Evolutionary conservation across 2,797 vertebrate genomes (phyloP).

Genomic region (Cichlasoma orientale): DNA sequence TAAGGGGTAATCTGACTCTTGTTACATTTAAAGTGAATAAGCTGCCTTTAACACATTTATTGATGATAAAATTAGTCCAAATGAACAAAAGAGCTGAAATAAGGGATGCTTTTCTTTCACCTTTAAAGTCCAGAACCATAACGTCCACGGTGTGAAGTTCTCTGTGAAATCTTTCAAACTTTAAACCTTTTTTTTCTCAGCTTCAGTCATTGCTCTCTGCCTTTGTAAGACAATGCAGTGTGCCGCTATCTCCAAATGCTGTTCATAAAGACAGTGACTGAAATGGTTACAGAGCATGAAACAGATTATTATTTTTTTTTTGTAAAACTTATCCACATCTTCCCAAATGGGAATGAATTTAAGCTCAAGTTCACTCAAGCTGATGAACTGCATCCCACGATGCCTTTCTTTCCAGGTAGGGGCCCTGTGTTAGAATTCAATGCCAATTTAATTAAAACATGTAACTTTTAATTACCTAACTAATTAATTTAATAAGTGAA

Average conservation of each 20-base stretch:
- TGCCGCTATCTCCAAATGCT: slow-evolving; percentile 46
- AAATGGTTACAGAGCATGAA: slow-evolving; percentile 61
- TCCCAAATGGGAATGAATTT: slow-evolving; percentile 68
- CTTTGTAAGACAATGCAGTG: slow-evolving; percentile 19
- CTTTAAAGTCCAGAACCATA: not conserved
- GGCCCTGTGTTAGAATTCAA: slow-evolving; percentile 70
- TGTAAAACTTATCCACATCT: slow-evolving; percentile 58
- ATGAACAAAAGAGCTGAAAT: not conserved
- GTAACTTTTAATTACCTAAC: slow-evolving; percentile 82
- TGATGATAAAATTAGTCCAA: not conserved
- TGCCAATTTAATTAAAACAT: slow-evolving; percentile 79
- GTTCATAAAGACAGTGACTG: slow-evolving; percentile 45
- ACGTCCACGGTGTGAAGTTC: not conserved
- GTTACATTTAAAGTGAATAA: not conserved
- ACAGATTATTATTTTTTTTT: slow-evolving; percentile 50
- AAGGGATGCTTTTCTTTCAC: fast-evolving
- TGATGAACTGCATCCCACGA: slow-evolving; percentile 68
- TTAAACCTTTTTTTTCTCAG: not conserved
- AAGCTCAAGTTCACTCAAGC: slow-evolving; percentile 66
- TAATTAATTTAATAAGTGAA: slow-evolving; percentile 80
- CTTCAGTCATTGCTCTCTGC: not conserved
- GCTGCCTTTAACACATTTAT: not conserved
- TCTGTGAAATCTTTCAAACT: not conserved
- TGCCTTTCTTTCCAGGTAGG: slow-evolving; percentile 69
- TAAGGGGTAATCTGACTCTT: not conserved